These are phyloP conservation scores for Falco rusticolus DNA, from an alignment of 2,797 vertebrate species.

Conservation along the genomic window DNA sequence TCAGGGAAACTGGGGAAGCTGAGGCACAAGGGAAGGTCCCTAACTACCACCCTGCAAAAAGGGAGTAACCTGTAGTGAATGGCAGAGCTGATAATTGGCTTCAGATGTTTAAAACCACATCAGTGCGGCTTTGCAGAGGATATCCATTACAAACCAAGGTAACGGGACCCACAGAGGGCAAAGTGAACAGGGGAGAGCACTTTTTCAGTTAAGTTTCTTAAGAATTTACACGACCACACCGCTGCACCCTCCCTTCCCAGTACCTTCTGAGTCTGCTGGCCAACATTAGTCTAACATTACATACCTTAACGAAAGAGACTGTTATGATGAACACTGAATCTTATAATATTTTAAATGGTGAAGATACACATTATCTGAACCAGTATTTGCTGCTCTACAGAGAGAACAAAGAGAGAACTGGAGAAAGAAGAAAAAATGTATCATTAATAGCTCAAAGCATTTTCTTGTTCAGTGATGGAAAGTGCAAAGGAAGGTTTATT, in stretches of 20 bases:
- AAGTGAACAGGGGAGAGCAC: not conserved
- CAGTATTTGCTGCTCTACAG: not conserved
- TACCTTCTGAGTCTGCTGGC: not conserved
- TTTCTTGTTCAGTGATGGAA: slow-evolving; percentile 14
- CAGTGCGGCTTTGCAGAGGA: not conserved
- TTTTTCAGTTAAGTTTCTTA: too few species aligned
- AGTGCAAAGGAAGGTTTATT: slow-evolving; percentile 6
- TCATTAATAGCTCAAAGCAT: slow-evolving; percentile 33
- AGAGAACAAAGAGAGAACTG: slow-evolving; percentile 3
- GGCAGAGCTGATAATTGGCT: not conserved
- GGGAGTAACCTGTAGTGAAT: not conserved
- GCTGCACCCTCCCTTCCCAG: not conserved
- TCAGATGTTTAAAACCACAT: not conserved
- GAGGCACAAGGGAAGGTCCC: not conserved
- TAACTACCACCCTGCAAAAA: not conserved
- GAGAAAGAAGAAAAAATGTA: not conserved
- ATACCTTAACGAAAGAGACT: not conserved
- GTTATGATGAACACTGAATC: not conserved
- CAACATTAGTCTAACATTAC: not conserved
- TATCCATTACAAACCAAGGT: not conserved
- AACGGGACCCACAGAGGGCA: not conserved
- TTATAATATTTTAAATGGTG: not conserved
- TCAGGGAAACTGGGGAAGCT: fast-evolving
- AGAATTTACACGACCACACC: not conserved
- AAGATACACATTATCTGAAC: not conserved